Conservation (phyloP, 2,888 invertebrate genomes). For the Amiota minor region DNA sequence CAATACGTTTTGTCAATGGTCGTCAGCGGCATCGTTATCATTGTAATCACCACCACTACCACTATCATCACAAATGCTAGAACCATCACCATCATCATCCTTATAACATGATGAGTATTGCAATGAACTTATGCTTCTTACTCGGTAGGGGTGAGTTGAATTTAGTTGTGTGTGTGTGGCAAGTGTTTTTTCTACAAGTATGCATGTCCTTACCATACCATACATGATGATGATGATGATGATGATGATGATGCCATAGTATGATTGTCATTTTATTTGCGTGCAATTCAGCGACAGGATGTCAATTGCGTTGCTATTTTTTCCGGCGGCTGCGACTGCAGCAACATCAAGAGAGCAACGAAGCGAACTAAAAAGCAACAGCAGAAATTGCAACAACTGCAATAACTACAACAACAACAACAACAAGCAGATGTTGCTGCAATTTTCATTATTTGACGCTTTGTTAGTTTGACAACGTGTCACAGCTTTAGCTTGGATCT, state of each 20-base stretch:
- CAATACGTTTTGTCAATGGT: constrained; percentile 38
- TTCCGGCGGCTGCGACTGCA: background rate
- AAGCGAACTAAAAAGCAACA: background rate
- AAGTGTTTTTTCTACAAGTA: too few species aligned
- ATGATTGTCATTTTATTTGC: constrained; percentile 30
- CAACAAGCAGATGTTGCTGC: constrained; percentile 1
- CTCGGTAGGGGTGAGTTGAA: too few species aligned
- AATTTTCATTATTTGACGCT: constrained; percentile 27
- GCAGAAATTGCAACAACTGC: background rate
- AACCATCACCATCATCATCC: background rate
- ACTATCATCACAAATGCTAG: background rate
- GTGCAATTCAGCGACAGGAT: constrained; percentile 17
- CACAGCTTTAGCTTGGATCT: background rate
- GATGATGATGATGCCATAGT: background rate
- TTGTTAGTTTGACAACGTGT: constrained; percentile 28
- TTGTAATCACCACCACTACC: constrained; percentile 27
- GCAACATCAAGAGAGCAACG: background rate
- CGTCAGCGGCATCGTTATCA: constrained; percentile 36
- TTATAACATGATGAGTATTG: background rate
- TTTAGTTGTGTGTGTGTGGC: too few species aligned
- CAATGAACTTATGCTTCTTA: constrained; percentile 8
- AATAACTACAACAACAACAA: background rate
- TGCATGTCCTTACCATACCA: too few species aligned
- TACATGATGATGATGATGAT: background rate
- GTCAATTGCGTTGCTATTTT: constrained; percentile 20